Percentiles rank a stretch among this genome's conserved stretches.
Evolutionary conservation across 2,797 vertebrate species (phyloP).

Genomic region (Ctenopoma kingsleyae): DNA sequence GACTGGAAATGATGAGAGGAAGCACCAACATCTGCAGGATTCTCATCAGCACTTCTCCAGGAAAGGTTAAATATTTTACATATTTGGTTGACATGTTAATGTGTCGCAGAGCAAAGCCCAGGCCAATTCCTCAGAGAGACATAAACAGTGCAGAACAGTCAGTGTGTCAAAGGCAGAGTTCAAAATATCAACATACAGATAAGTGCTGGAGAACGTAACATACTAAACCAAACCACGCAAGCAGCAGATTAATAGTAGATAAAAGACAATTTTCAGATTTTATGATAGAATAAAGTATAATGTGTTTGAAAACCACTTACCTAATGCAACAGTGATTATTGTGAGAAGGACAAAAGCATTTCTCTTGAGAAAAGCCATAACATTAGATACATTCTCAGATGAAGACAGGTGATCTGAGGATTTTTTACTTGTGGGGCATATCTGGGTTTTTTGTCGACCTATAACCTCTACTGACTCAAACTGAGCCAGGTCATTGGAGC

Average conservation of each 20-base stretch:
- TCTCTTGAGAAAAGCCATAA: constrained; percentile 75
- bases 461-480: constrained; percentile 2
- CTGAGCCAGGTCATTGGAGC: neutral
- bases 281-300: neutral
- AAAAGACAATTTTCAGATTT: neutral
- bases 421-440: neutral
- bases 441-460: constrained; percentile 10
- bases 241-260: neutral
- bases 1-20: constrained; percentile 89
- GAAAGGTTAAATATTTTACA: constrained; percentile 89
- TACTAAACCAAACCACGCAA: neutral
- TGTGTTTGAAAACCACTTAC: constrained; percentile 52
- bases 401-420: constrained; percentile 40
- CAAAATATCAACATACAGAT: neutral
- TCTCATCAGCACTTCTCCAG: constrained; percentile 89
- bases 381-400: constrained; percentile 60
- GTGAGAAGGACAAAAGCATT: constrained; percentile 88
- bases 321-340: constrained; percentile 81
- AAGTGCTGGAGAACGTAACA: neutral
- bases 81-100: constrained; percentile 28
- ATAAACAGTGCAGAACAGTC: neutral
- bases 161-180: neutral
- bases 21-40: constrained; percentile 90
- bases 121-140: constrained; percentile 31
- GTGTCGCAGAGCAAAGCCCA: constrained; percentile 45